Conservation (phyloP, 2,888 invertebrate species). For the Dorcus parallelipipedus region DNA sequence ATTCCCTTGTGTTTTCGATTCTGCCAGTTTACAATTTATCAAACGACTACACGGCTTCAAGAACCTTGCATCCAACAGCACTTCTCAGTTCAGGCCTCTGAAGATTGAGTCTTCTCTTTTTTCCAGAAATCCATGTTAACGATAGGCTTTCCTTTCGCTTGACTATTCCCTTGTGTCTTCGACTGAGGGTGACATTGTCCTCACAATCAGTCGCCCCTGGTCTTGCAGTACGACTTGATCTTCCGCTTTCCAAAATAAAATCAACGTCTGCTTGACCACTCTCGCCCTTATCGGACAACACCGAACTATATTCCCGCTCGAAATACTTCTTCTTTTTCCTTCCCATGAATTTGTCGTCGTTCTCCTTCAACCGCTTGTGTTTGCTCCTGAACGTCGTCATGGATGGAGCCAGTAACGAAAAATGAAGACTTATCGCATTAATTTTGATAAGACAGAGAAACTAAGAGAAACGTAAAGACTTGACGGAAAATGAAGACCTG, state of each 20-base stretch:
- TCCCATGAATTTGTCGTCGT: constrained; percentile 35
- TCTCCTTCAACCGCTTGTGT: constrained; percentile 51
- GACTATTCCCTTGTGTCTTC: constrained; percentile 25
- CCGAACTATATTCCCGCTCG: constrained; percentile 50
- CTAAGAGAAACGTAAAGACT: too few relatives aligned
- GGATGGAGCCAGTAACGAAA: constrained; percentile 64
- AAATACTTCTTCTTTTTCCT: constrained; percentile 40
- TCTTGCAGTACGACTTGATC: constrained; percentile 49
- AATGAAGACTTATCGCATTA: too few relatives aligned
- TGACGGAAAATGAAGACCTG: too few relatives aligned
- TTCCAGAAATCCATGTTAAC: constrained; percentile 67
- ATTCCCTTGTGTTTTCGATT: too few relatives aligned
- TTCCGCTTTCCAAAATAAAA: constrained; percentile 46
- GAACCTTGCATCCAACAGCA: constrained; percentile 59
- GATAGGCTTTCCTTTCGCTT: constrained; percentile 47
- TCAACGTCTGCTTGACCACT: constrained; percentile 43
- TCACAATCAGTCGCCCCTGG: constrained; percentile 52
- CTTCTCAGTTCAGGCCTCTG: constrained; percentile 62
- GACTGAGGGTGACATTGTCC: constrained; percentile 34
- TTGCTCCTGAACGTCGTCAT: constrained; percentile 69
- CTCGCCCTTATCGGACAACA: constrained; percentile 42
- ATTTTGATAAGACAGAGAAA: too few relatives aligned
- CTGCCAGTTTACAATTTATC: constrained; percentile 33
- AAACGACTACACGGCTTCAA: constrained; percentile 57
- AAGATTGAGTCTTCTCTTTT: constrained; percentile 64